Evolutionary conservation across 2,797 vertebrate genomes (phyloP).

Genomic region (Mastacembelus armatus): DNA sequence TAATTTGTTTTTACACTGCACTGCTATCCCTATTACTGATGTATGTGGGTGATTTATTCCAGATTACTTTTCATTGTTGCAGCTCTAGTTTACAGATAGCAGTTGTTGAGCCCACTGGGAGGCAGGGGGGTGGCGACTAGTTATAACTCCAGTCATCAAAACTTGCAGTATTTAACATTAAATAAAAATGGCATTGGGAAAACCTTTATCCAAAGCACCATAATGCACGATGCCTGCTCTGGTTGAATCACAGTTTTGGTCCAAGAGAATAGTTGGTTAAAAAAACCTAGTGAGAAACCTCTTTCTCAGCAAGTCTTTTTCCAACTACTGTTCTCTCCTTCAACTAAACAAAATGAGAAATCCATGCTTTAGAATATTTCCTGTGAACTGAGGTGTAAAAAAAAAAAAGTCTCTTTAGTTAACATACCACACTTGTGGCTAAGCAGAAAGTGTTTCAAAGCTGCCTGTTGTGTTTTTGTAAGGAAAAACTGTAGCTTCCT

Average conservation of each 20-base stretch:
- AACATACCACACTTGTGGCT: constrained; percentile 14
- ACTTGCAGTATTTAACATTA: too few relatives aligned
- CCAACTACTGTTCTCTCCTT: background rate
- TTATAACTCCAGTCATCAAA: too few relatives aligned
- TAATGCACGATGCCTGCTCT: background rate
- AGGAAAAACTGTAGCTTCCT: constrained; percentile 44
- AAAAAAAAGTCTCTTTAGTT: constrained; percentile 9
- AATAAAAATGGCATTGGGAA: too few relatives aligned
- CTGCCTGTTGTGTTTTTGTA: constrained; percentile 4
- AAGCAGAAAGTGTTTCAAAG: constrained; percentile 35
- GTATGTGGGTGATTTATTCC: too few relatives aligned
- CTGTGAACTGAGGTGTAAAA: constrained; percentile 13
- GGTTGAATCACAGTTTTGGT: background rate
- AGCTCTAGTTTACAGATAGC: too few relatives aligned
- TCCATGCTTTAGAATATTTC: constrained; percentile 5
- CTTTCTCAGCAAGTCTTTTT: background rate
- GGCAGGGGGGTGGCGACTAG: too few relatives aligned
- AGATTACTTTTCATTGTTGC: too few relatives aligned
- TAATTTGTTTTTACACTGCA: too few relatives aligned
- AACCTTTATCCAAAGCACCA: too few relatives aligned
- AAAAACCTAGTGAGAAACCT: background rate
- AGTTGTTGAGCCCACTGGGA: too few relatives aligned
- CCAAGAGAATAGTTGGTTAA: background rate
- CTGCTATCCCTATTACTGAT: too few relatives aligned
- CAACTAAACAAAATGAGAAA: constrained; percentile 15